Conservation (phyloP, 92 coral and sea anemone genomes). For the Plumapathes pennacea region DNA sequence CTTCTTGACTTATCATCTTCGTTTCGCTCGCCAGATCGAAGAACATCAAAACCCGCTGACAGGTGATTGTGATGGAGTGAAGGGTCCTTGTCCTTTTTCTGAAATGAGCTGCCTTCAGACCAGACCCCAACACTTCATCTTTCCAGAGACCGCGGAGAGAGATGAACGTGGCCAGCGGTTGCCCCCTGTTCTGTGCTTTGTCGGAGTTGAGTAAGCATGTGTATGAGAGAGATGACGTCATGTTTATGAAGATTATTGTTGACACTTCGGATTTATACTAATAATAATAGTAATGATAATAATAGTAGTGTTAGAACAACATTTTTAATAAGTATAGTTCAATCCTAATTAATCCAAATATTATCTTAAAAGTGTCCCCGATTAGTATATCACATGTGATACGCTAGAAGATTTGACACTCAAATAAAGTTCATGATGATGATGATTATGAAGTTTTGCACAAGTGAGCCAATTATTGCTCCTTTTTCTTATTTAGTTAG, state of each 20-base stretch:
- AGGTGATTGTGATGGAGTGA: slow-evolving; percentile 51
- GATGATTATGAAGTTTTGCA: too few relatives aligned
- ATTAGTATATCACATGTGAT: too few relatives aligned
- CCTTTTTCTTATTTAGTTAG: too few relatives aligned
- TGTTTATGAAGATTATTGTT: slow-evolving; percentile 45
- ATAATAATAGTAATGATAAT: too few relatives aligned
- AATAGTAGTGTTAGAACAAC: too few relatives aligned
- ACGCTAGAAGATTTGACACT: too few relatives aligned
- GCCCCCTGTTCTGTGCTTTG: slow-evolving; percentile 35
- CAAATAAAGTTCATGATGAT: too few relatives aligned
- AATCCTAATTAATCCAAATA: too few relatives aligned
- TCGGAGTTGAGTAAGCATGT: slow-evolving; percentile 9
- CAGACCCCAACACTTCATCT: slow-evolving; percentile 55
- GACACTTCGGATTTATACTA: slow-evolving; percentile 39
- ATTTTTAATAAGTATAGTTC: too few relatives aligned
- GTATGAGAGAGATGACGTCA: slow-evolving; percentile 21
- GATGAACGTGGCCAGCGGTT: slow-evolving; percentile 58
- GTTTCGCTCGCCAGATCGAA: slow-evolving; percentile 13
- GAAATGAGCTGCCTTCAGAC: slow-evolving; percentile 37
- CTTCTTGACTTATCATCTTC: background rate
- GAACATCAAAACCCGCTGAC: slow-evolving; percentile 45
- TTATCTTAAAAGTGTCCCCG: too few relatives aligned
- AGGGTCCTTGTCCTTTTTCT: slow-evolving; percentile 58
- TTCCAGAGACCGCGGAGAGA: slow-evolving; percentile 47
- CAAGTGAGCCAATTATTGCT: too few relatives aligned